Percentiles rank a stretch among this genome's conserved stretches.
phyloP scores from a whole-genome alignment of 2,888 invertebrate species.

The Caenorhabditis sp. region DNA sequence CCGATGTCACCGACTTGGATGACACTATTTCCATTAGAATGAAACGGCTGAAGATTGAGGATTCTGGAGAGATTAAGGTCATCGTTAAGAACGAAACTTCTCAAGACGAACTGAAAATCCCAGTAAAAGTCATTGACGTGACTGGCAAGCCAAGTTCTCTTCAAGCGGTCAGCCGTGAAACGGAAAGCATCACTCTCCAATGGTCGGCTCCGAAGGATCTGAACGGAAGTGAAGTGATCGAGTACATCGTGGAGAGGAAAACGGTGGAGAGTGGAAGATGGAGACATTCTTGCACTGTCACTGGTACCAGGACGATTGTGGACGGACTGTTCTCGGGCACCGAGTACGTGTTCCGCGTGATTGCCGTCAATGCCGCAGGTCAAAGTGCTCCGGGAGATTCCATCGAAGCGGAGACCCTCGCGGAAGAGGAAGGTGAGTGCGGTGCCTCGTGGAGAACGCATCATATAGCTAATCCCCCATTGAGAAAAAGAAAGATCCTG shows the following conservation, averaged over 20 bases:
- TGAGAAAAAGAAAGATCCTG: background rate
- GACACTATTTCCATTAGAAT: conserved; percentile 80
- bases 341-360: conserved; percentile 67
- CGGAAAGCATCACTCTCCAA: conserved; percentile 29
- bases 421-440: conserved; percentile 31
- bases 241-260: conserved; percentile 67
- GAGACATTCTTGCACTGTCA: conserved; percentile 59
- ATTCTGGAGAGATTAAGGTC: conserved; percentile 86
- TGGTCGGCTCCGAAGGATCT: conserved; percentile 45
- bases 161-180: background rate
- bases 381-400: conserved; percentile 49
- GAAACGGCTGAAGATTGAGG: conserved; percentile 83
- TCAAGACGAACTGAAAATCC: conserved; percentile 41
- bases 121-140: conserved; percentile 71
- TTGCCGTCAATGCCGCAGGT: conserved; percentile 62
- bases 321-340: conserved; percentile 63
- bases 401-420: conserved; percentile 60
- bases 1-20: conserved; percentile 78
- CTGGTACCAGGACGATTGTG: conserved; percentile 17
- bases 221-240: conserved; percentile 53
- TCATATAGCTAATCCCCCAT: too few species aligned
- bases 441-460: too few species aligned
- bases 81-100: conserved; percentile 78
- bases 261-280: conserved; percentile 60
- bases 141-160: conserved; percentile 53